phyloP scores from a whole-genome alignment of 2,113 vertebrate genomes.

The Halichoerus grypus region DNA sequence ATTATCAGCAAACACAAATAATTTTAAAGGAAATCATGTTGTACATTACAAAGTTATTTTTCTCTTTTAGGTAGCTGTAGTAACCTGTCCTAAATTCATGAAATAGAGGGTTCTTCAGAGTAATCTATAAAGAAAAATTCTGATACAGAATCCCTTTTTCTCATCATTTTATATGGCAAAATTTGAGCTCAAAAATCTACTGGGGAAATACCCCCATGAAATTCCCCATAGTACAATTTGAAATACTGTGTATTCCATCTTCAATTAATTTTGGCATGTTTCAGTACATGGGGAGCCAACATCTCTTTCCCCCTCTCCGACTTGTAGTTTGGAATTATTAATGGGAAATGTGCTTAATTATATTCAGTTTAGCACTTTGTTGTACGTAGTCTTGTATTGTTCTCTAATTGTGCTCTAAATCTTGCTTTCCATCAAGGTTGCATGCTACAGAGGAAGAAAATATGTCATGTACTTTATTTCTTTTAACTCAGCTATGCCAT shows the following conservation, averaged over 20 bases:
- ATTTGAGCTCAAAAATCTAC: not conserved
- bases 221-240: not conserved
- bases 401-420: conserved; percentile 5
- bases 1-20: not conserved
- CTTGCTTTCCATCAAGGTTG: conserved; percentile 3
- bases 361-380: conserved; percentile 57
- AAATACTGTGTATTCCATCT: conserved; percentile 53
- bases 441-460: not conserved
- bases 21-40: not conserved
- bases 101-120: conserved; percentile 28
- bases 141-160: not conserved
- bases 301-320: conserved; percentile 44
- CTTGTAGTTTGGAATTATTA: conserved; percentile 66
- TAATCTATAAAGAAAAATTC: not conserved
- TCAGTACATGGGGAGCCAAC: conserved; percentile 49
- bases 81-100: not conserved
- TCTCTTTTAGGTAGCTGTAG: not conserved
- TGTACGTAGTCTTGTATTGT: not conserved
- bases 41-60: not conserved
- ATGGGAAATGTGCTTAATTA: conserved; percentile 69
- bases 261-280: conserved; percentile 58
- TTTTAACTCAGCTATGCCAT: not conserved
- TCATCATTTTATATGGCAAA: not conserved
- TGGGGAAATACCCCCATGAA: not conserved
- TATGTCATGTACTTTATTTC: not conserved